Base-by-base conservation (phyloP, 2,113 vertebrate species). In the Eidolon helvum region DNA sequence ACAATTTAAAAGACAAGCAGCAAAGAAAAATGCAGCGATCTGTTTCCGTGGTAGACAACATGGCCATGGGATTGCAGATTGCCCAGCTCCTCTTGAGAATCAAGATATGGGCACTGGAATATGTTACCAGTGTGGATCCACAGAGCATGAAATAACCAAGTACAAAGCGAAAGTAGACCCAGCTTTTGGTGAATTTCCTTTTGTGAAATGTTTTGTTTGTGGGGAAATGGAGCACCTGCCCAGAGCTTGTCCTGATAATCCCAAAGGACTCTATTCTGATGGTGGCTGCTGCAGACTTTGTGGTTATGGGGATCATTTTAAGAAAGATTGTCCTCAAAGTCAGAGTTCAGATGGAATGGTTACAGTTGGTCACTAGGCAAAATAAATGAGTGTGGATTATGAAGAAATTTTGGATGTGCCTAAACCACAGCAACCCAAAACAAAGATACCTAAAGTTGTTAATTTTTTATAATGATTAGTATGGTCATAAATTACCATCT, bases 181-280 rank as follows among this genome's bases (percentile, higher is more conserved):
- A 4, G 99, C 99, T 22, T 97, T 99, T 84, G 99, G 99, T 40
- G 98, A 99, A 24, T 99, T 99, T 98, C 99, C 99, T 4, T 99
- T 99, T 77, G 99, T 99, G 33, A 99, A 99, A 93, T 99, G 99
- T 98, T 99, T 99, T 98, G 99, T 99, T 98, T 99, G 99, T 91
- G 98, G 99, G 69, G 98, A 99, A 97, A 99, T 99, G 96, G 99
- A 99, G 0, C 99, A 99, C 97, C 95, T 99, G 11, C 99, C 99
- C 0, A 99, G 98, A 45, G 99, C 99, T 0, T 99, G 99, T 92
- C 99, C 99, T 0, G 99, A 99, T 88, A 99, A 99, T 95, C 99
- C 99, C 38, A 99, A 99, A 97, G 99, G 99, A 72, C 71, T 99
- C 6, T 99, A 99, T 93, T 99, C 99, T 1, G 98, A 99, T 98